These are phyloP conservation scores for Cataglyphis albicans DNA, from an alignment of 2,888 invertebrate genomes.

Conservation along the genomic window DNA sequence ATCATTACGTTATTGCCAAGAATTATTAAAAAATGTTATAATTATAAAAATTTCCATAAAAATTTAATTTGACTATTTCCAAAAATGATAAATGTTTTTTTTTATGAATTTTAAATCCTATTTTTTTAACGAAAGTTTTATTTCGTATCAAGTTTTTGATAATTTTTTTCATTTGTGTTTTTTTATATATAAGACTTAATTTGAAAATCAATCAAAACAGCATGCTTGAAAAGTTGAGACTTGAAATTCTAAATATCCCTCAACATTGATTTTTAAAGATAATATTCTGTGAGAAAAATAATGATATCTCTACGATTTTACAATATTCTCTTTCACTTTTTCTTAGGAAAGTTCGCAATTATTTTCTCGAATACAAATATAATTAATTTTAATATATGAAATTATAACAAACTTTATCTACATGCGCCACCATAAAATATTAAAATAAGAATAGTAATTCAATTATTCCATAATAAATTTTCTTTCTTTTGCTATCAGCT, in stretches of 20 bases:
- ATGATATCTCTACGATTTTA: not conserved
- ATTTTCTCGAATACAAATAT: not conserved
- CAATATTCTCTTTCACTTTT: not conserved
- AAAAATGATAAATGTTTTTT: not conserved
- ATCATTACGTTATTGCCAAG: constrained; percentile 11
- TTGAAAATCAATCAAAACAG: not conserved
- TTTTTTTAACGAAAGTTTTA: not conserved
- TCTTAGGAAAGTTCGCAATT: not conserved
- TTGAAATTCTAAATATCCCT: not conserved
- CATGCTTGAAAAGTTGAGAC: not conserved
- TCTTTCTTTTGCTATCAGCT: not conserved
- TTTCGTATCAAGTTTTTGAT: not conserved
- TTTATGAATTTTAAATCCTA: not conserved
- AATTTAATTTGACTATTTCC: too few species aligned
- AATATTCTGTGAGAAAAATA: not conserved
- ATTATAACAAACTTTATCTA: not conserved
- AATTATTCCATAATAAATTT: not conserved
- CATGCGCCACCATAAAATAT: not conserved
- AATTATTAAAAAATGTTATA: constrained; percentile 59
- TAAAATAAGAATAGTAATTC: not conserved
- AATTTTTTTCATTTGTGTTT: not conserved
- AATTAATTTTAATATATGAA: not conserved
- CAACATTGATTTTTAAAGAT: not conserved
- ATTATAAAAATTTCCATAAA: not conserved
- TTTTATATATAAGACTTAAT: not conserved